Percentiles rank a stretch among this genome's conserved stretches.
Evolutionary conservation across 2,113 vertebrate species (phyloP).

Genomic region (Hydropotes inermis): DNA sequence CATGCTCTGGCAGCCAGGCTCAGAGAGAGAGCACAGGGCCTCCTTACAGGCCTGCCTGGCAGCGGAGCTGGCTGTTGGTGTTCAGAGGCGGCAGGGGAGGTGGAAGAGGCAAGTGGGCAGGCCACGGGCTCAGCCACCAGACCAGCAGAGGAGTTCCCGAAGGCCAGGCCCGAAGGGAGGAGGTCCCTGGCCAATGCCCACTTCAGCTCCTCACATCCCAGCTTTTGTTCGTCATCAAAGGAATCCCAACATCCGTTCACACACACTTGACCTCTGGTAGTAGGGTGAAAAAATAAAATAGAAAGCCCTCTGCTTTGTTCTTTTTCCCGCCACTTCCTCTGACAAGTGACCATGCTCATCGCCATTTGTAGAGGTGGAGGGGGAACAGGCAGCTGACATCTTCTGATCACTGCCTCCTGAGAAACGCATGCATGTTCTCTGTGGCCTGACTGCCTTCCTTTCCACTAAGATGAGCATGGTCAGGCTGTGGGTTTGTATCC

Average conservation of each 20-base stretch:
- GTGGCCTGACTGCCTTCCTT: neutral
- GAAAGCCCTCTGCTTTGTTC: neutral
- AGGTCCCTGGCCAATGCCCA: neutral
- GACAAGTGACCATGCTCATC: neutral
- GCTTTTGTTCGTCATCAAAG: neutral
- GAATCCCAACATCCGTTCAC: neutral
- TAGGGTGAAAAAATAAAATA: neutral
- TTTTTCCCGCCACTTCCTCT: neutral
- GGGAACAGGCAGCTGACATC: neutral
- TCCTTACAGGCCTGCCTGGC: neutral
- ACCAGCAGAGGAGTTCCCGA: neutral
- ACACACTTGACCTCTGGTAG: neutral
- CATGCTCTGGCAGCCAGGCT: neutral
- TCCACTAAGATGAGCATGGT: neutral
- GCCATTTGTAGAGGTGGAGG: neutral
- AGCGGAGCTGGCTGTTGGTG: neutral
- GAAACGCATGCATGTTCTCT: neutral
- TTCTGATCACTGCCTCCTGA: neutral
- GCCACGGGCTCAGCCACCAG: neutral
- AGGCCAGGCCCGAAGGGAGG: neutral
- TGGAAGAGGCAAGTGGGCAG: neutral
- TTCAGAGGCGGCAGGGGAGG: neutral
- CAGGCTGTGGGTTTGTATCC: neutral
- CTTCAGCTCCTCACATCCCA: neutral
- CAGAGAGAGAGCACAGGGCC: neutral